Evolutionary conservation across 2,797 vertebrate species (phyloP).

Genomic region (Acanthis flammea): DNA sequence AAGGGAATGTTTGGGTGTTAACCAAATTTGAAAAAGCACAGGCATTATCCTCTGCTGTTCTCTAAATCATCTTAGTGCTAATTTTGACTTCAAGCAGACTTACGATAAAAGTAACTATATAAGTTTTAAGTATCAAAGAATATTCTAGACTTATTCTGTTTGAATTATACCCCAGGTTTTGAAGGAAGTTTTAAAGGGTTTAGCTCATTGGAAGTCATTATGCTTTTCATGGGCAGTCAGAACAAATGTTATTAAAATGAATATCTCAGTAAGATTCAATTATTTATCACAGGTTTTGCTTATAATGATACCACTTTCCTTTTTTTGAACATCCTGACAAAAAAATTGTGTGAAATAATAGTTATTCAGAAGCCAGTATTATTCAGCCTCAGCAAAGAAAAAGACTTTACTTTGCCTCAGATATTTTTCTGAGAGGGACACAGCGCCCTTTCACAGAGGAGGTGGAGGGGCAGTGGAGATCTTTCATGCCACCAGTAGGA

Average conservation of each 20-base stretch:
- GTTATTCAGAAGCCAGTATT: constrained; percentile 6
- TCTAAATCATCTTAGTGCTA: not conserved
- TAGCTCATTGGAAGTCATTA: constrained; percentile 46
- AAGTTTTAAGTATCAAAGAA: constrained; percentile 43
- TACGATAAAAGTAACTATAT: not conserved
- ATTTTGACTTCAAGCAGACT: constrained; percentile 22
- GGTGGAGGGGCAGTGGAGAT: not conserved
- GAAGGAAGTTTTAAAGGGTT: constrained; percentile 46
- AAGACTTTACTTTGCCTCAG: not conserved
- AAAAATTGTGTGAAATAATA: constrained; percentile 42
- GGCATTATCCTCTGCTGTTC: not conserved
- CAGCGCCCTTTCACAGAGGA: not conserved
- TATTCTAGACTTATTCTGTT: constrained; percentile 36
- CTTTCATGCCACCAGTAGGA: not conserved
- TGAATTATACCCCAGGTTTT: constrained; percentile 3
- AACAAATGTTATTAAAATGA: constrained; percentile 62
- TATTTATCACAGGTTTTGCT: constrained; percentile 63
- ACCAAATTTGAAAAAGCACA: not conserved
- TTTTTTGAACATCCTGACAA: constrained; percentile 27
- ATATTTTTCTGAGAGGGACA: not conserved
- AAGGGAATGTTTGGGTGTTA: not conserved
- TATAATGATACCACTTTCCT: constrained; percentile 52
- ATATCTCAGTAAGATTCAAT: constrained; percentile 59
- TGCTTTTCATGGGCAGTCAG: constrained; percentile 42
- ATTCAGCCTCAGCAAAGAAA: not conserved